phyloP scores from a whole-genome alignment of 1,140 invertebrate genomes.

The Phocides pigmalion region DNA sequence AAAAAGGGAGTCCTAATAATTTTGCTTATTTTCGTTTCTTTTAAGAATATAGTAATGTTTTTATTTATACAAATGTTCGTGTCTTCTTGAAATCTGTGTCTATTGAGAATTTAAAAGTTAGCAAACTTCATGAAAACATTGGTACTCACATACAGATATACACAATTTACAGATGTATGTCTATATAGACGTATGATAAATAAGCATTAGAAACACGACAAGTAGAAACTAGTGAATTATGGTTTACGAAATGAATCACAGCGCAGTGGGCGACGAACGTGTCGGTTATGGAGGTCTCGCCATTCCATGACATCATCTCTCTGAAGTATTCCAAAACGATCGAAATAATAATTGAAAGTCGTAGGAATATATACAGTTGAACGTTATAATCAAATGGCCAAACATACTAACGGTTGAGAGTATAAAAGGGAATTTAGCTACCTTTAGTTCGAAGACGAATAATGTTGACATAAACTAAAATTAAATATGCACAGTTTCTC shows the following conservation, averaged over 20 bases:
- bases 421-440: background rate
- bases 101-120: no score
- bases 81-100: no score
- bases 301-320: constrained; percentile 24
- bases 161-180: background rate
- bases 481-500: no score
- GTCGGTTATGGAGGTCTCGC: constrained; percentile 23
- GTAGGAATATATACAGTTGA: background rate
- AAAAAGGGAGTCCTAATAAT: no score
- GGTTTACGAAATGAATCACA: constrained; percentile 21
- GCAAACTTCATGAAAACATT: no score
- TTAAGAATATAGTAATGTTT: no score
- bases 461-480: no score
- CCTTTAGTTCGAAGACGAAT: no score
- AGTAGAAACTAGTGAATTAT: constrained; percentile 23
- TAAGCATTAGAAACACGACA: constrained; percentile 19
- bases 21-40: no score
- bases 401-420: background rate
- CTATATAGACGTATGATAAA: background rate
- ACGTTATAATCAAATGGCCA: background rate
- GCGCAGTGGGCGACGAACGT: constrained; percentile 24
- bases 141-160: background rate
- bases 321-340: constrained; percentile 2
- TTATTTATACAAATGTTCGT: no score
- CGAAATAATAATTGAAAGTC: background rate